phyloP scores from a whole-genome alignment of 2,888 invertebrate genomes.

The Seira musarum region DNA sequence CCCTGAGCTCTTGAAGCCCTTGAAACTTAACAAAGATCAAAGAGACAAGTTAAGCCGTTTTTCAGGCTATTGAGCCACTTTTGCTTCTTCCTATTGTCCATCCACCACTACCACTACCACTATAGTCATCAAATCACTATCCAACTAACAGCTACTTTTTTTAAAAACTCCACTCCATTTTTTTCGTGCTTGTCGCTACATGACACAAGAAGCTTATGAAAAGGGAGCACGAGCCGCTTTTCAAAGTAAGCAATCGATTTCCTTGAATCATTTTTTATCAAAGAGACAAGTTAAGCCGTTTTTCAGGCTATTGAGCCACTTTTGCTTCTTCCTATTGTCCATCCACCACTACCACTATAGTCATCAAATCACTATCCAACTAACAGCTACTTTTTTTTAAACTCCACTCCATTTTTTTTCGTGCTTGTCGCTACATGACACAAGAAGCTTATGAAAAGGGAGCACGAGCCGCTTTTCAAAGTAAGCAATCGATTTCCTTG shows the following conservation, averaged over 20 bases:
- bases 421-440: constrained; percentile 5
- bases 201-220: constrained; percentile 13
- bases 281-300: constrained; percentile 59
- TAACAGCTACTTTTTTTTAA: constrained; percentile 40
- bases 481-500: constrained; percentile 46
- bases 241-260: constrained; percentile 43
- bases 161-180: constrained; percentile 2
- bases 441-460: constrained; percentile 22
- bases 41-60: constrained; percentile 59
- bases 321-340: constrained; percentile 54
- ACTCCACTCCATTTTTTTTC: constrained; percentile 14
- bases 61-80: constrained; percentile 59
- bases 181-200: constrained; percentile 15
- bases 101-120: too few species aligned
- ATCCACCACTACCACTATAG: constrained; percentile 5
- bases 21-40: constrained; percentile 58
- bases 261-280: constrained; percentile 25
- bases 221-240: constrained; percentile 14
- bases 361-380: too few species aligned
- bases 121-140: too few species aligned
- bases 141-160: constrained; percentile 44
- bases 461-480: constrained; percentile 1
- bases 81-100: constrained; percentile 54
- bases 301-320: constrained; percentile 59
- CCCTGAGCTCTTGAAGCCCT: constrained; percentile 34